These are phyloP conservation scores for Pardosa pseudoannulata DNA, from an alignment of 2,888 invertebrate genomes.

Conservation along the genomic window DNA sequence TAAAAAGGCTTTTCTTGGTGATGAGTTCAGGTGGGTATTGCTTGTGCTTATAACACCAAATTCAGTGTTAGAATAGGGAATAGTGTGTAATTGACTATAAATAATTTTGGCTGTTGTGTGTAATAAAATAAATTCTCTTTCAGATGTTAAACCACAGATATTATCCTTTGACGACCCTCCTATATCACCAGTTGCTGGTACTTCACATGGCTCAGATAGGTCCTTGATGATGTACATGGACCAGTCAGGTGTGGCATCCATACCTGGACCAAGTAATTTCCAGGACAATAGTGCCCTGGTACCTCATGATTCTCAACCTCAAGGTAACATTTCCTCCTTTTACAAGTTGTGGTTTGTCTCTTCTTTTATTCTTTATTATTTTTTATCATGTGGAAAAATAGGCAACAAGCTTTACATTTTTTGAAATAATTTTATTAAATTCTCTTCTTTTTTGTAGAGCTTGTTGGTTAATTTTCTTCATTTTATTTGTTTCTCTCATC, in stretches of 20 bases:
- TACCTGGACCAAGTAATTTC: conserved; percentile 73
- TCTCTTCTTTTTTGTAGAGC: not conserved
- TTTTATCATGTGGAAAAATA: not conserved
- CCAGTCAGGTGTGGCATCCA: conserved; percentile 67
- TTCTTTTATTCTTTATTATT: not conserved
- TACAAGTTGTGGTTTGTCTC: conserved; percentile 8
- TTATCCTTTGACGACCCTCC: conserved; percentile 72
- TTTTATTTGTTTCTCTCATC: not conserved
- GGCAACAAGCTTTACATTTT: not conserved
- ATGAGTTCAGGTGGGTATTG: conserved; percentile 40
- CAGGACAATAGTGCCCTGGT: conserved; percentile 71
- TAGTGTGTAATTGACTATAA: too few relatives aligned
- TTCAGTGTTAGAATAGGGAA: too few relatives aligned
- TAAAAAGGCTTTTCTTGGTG: conserved; percentile 41
- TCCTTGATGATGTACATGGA: conserved; percentile 73
- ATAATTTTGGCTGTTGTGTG: too few relatives aligned
- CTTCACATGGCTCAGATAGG: conserved; percentile 70
- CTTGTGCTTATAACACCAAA: not conserved
- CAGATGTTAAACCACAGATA: conserved; percentile 70
- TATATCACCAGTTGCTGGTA: conserved; percentile 70
- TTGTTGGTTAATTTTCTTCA: conserved; percentile 1
- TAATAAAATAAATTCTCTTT: not conserved
- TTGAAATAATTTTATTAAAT: not conserved
- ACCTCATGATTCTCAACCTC: conserved; percentile 70
- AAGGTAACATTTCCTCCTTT: conserved; percentile 60